phyloP scores from a whole-genome alignment of 1,140 invertebrate species.

The Babylonia areolata region DNA sequence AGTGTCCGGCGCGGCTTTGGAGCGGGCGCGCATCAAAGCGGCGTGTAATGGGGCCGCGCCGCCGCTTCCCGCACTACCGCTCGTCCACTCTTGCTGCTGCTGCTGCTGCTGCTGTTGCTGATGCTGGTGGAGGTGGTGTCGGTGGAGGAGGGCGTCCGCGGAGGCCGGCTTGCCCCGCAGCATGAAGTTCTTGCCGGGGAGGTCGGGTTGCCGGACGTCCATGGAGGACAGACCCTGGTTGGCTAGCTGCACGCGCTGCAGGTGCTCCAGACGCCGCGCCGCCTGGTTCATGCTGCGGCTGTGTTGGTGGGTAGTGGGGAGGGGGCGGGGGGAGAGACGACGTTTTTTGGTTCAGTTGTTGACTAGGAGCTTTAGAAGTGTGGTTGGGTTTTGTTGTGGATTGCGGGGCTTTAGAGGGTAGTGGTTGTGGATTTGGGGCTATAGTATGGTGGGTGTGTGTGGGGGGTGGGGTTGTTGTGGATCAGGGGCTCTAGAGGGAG shows the following conservation, averaged over 20 bases:
- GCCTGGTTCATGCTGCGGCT: constrained; percentile 5
- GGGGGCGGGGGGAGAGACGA: too few relatives aligned
- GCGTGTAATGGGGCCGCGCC: neutral
- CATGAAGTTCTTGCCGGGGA: constrained; percentile 12
- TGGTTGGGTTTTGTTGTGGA: too few relatives aligned
- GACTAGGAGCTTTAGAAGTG: too few relatives aligned
- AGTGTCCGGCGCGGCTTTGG: neutral
- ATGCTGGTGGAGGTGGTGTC: neutral
- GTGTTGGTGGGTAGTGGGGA: too few relatives aligned
- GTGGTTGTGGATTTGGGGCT: too few relatives aligned
- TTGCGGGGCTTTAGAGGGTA: too few relatives aligned
- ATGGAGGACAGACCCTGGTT: constrained; percentile 25
- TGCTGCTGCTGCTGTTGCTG: neutral
- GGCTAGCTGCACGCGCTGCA: constrained; percentile 17
- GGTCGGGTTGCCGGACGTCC: constrained; percentile 6
- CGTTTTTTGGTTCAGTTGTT: neutral
- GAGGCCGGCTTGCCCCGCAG: constrained; percentile 21
- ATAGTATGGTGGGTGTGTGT: too few relatives aligned
- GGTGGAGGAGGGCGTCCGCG: constrained; percentile 8
- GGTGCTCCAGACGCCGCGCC: constrained; percentile 13
- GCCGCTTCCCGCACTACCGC: neutral
- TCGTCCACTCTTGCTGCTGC: neutral
- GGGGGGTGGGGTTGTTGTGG: too few relatives aligned
- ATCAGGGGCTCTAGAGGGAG: too few relatives aligned
- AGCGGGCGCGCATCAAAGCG: neutral